Percentiles rank a stretch among this genome's conserved stretches.
Conservation (phyloP, 2,888 invertebrate genomes). For the Bellardia pandia region DNA sequence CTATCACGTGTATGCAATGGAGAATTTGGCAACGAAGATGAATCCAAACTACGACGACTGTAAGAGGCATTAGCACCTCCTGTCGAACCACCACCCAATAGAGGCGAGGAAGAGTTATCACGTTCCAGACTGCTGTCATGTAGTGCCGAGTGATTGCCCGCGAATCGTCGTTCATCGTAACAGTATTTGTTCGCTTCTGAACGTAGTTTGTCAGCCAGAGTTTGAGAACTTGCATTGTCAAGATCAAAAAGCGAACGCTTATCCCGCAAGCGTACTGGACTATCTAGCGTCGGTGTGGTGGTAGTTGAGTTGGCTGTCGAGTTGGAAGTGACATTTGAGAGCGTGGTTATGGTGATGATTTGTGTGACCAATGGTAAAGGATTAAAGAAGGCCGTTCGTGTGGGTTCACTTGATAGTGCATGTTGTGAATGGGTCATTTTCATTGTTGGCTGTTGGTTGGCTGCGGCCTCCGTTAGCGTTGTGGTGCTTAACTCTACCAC, state of each 20-base stretch:
- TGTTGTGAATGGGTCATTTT: conserved; percentile 58
- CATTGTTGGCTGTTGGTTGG: conserved; percentile 74
- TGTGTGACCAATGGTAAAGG: conserved; percentile 70
- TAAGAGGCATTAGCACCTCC: conserved; percentile 68
- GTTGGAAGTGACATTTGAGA: conserved; percentile 20
- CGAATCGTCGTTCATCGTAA: conserved; percentile 72
- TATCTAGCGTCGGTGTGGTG: conserved; percentile 83
- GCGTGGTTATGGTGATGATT: conserved; percentile 13
- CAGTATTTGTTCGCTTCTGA: conserved; percentile 80
- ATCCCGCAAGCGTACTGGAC: conserved; percentile 82
- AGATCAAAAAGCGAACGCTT: conserved; percentile 83
- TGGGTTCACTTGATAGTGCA: conserved; percentile 66
- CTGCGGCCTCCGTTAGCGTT: conserved; percentile 37
- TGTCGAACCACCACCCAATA: conserved; percentile 73
- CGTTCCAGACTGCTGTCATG: conserved; percentile 66
- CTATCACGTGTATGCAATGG: conserved; percentile 72
- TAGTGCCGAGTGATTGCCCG: conserved; percentile 49
- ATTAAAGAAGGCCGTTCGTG: conserved; percentile 62
- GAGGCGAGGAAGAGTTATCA: conserved; percentile 55
- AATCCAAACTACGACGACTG: conserved; percentile 75
- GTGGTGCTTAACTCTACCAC: conserved; percentile 1
- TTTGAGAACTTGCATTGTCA: conserved; percentile 79
- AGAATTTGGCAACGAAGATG: conserved; percentile 76
- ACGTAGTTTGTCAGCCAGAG: conserved; percentile 79
- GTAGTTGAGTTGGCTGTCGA: conserved; percentile 75